Evolutionary conservation across 1,140 invertebrate genomes (phyloP).

Genomic region (Drosophila melanica): DNA sequence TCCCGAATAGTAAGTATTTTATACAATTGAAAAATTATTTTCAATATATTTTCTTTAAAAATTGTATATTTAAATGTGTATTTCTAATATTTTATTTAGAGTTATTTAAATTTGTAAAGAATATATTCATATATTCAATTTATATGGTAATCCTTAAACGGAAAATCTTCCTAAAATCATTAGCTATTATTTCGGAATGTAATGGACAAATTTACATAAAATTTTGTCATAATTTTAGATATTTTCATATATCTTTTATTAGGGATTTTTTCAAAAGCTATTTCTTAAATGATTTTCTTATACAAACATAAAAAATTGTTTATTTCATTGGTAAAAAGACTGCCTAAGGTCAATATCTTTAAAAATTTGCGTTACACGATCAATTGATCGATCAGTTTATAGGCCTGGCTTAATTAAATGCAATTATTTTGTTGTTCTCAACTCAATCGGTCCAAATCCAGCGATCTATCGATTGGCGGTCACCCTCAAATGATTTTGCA

Average conservation of each 20-base stretch:
- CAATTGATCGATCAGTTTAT: constrained; percentile 8
- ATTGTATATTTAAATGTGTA: not conserved
- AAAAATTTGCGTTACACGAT: not conserved
- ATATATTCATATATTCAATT: not conserved
- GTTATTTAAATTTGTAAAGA: too few species aligned
- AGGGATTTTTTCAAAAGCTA: too few species aligned
- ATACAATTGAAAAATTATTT: too few species aligned
- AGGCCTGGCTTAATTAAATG: constrained; percentile 26
- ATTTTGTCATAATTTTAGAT: too few species aligned
- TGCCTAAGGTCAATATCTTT: too few species aligned
- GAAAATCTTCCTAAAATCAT: too few species aligned
- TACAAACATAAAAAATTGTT: too few species aligned
- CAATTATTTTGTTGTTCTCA: constrained; percentile 38
- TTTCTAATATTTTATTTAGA: not conserved
- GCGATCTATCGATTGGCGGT: constrained; percentile 2
- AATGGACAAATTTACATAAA: too few species aligned
- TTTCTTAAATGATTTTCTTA: too few species aligned
- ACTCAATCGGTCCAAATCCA: not conserved
- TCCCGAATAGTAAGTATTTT: constrained; percentile 82
- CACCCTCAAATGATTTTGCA: not conserved
- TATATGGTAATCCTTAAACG: not conserved
- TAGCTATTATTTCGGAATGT: too few species aligned
- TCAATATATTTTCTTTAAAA: not conserved
- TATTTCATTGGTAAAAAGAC: not conserved
- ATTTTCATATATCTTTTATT: too few species aligned